Conservation (phyloP, 2,113 vertebrate species). For the Scytalopus superciliaris region DNA sequence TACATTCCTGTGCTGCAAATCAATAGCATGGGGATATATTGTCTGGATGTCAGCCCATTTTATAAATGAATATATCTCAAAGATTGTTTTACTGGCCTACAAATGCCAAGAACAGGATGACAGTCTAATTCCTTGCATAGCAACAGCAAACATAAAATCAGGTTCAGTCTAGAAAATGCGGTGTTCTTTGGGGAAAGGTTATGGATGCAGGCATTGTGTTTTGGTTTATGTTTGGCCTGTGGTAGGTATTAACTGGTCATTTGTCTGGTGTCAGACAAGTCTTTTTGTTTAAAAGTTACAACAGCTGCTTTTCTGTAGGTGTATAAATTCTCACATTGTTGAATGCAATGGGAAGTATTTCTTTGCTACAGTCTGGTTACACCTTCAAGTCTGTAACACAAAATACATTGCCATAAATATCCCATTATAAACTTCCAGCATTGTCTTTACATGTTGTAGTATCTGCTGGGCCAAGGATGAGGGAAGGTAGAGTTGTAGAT, state of each 20-base stretch:
- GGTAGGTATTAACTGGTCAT: background rate
- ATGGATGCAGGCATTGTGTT: background rate
- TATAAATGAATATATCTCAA: background rate
- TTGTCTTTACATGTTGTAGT: background rate
- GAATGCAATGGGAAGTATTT: background rate
- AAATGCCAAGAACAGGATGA: constrained; percentile 35
- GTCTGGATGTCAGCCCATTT: constrained; percentile 14
- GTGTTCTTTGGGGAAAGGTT: background rate
- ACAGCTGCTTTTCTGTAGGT: background rate
- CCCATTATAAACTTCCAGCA: background rate
- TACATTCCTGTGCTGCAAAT: background rate
- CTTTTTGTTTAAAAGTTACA: constrained; percentile 8
- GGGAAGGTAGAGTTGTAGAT: background rate
- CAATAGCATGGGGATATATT: background rate
- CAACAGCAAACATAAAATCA: constrained; percentile 26
- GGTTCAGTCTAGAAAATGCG: background rate
- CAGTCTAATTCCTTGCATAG: constrained; percentile 28
- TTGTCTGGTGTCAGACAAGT: background rate
- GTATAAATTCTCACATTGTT: background rate
- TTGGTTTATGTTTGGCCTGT: background rate
- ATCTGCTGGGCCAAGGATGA: background rate
- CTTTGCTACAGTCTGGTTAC: background rate
- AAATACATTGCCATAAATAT: constrained; percentile 4
- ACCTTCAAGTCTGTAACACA: background rate
- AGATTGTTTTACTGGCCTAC: constrained; percentile 15